Conservation (phyloP, 1,140 invertebrate species). For the Nymphalis io region DNA sequence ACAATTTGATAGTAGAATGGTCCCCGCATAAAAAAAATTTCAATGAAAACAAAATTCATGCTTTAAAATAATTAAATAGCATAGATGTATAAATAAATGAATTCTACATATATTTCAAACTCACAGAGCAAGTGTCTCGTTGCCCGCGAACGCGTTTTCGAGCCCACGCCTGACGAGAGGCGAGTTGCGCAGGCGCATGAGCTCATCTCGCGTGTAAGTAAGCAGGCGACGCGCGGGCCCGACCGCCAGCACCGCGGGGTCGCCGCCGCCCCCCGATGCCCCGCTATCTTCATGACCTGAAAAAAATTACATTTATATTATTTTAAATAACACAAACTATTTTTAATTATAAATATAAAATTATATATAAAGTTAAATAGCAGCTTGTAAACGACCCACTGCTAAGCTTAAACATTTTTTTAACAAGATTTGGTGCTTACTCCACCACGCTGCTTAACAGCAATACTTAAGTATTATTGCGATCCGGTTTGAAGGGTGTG, state of each 20-base stretch:
- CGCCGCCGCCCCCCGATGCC: conserved; percentile 52
- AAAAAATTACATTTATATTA: background rate
- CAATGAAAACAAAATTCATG: too few species aligned
- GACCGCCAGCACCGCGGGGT: conserved; percentile 70
- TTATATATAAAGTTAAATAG: background rate
- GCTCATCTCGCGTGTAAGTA: conserved; percentile 81
- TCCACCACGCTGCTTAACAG: too few species aligned
- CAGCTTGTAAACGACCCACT: too few species aligned
- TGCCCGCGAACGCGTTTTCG: conserved; percentile 81
- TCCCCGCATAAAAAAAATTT: too few species aligned
- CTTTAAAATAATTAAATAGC: too few species aligned
- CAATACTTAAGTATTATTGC: too few species aligned
- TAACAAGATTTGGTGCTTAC: too few species aligned
- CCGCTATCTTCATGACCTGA: conserved; percentile 66
- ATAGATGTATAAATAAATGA: too few species aligned
- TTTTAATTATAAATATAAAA: background rate
- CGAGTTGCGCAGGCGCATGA: conserved; percentile 82
- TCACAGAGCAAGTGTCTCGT: conserved; percentile 76
- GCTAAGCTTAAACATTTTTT: too few species aligned
- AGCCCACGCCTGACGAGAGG: conserved; percentile 82
- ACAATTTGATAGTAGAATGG: too few species aligned
- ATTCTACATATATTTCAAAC: conserved; percentile 39
- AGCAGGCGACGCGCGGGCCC: conserved; percentile 63
- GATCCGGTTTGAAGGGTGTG: too few species aligned
- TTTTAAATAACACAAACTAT: background rate